Conservation (phyloP, 2,797 vertebrate species). For the Liparis tanakae region DNA sequence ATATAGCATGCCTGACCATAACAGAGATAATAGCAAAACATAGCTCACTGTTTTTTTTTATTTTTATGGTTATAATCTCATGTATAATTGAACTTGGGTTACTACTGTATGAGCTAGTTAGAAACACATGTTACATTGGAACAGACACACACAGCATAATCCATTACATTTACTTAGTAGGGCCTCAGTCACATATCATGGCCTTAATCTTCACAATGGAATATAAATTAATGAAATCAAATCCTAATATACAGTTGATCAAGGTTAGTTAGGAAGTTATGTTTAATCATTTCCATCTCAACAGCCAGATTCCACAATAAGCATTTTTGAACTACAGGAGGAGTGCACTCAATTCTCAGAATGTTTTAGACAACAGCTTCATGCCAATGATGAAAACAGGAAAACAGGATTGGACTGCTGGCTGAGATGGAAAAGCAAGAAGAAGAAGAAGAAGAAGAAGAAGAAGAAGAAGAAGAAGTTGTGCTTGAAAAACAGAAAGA, state of each 20-base stretch:
- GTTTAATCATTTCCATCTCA: conserved; percentile 6
- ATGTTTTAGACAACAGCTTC: too few species aligned
- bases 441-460: too few species aligned
- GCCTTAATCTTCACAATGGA: not conserved
- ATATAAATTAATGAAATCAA: conserved; percentile 10
- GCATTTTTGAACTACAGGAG: not conserved
- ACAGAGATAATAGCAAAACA: not conserved
- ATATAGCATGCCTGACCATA: too few species aligned
- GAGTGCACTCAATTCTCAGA: too few species aligned
- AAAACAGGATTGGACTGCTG: too few species aligned
- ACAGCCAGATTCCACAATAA: not conserved
- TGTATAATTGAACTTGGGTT: not conserved
- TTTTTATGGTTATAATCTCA: not conserved
- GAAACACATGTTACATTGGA: not conserved
- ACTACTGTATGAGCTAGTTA: not conserved
- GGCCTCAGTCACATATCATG: not conserved
- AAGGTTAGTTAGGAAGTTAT: not conserved
- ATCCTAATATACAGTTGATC: not conserved
- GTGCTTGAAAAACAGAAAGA: too few species aligned
- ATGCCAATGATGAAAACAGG: too few species aligned
- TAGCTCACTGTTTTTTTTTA: conserved; percentile 22
- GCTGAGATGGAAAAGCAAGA: too few species aligned
- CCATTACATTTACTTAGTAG: not conserved
- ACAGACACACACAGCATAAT: not conserved
- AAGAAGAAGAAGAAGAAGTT: too few species aligned